These are phyloP conservation scores for Phania funesta DNA, from an alignment of 2,888 invertebrate species.

Conservation along the genomic window DNA sequence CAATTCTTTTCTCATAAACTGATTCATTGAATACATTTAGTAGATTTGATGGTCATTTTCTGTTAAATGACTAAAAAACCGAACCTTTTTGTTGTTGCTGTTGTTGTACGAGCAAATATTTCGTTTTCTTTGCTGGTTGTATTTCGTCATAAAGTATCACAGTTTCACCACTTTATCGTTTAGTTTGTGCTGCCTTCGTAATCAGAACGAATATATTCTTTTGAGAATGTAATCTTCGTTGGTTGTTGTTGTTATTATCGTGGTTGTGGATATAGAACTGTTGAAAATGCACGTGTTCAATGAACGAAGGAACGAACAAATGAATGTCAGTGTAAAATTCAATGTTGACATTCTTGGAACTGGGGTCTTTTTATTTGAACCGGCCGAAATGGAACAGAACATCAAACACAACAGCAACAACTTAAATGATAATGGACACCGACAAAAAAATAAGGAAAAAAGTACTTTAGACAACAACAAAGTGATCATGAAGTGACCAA, in stretches of 20 bases:
- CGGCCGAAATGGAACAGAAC: slow-evolving; percentile 29
- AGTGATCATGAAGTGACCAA: slow-evolving; percentile 31
- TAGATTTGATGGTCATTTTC: slow-evolving; percentile 22
- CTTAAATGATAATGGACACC: not conserved
- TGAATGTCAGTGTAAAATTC: slow-evolving; percentile 71
- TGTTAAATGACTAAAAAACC: slow-evolving; percentile 42
- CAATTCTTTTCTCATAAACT: slow-evolving; percentile 32
- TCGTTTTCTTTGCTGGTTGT: not conserved
- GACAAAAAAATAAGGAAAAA: slow-evolving; percentile 17
- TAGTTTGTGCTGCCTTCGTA: not conserved
- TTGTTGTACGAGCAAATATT: not conserved
- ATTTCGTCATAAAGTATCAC: slow-evolving; percentile 23
- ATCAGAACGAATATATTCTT: not conserved
- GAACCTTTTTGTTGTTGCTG: not conserved
- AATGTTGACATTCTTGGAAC: slow-evolving; percentile 78
- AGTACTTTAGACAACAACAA: slow-evolving; percentile 43
- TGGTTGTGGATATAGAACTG: slow-evolving; percentile 58
- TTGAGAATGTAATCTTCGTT: slow-evolving; percentile 15
- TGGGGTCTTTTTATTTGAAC: slow-evolving; percentile 73
- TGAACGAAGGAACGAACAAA: slow-evolving; percentile 47
- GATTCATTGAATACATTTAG: slow-evolving; percentile 51
- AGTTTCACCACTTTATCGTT: slow-evolving; percentile 27
- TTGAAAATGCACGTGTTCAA: slow-evolving; percentile 77
- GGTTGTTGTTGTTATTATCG: slow-evolving; percentile 23
- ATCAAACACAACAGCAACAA: slow-evolving; percentile 1